phyloP scores from a whole-genome alignment of 2,113 vertebrate genomes.

The Rallus limicola region DNA sequence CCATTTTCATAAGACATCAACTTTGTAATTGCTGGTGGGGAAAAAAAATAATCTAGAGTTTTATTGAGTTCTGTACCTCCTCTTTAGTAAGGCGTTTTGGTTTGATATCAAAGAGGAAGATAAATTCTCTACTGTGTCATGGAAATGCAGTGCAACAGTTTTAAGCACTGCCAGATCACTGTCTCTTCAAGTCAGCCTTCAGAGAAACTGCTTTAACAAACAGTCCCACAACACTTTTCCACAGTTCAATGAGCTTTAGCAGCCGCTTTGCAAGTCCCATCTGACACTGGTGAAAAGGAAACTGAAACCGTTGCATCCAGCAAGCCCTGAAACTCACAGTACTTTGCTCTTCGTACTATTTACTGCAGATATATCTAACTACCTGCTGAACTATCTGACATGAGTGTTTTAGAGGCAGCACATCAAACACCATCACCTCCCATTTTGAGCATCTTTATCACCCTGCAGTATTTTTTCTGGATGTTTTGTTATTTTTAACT shows the following conservation, averaged over 20 bases:
- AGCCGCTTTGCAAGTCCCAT: not conserved
- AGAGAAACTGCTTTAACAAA: not conserved
- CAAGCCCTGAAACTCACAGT: not conserved
- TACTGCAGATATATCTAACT: not conserved
- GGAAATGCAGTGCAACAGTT: not conserved
- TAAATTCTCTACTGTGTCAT: not conserved
- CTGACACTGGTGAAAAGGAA: not conserved
- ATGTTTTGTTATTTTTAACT: not conserved
- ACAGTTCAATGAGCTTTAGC: not conserved
- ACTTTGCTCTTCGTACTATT: not conserved
- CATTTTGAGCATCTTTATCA: not conserved
- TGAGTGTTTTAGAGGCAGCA: not conserved
- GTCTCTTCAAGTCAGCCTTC: not conserved
- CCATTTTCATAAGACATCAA: not conserved
- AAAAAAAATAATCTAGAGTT: not conserved
- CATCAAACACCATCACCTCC: not conserved
- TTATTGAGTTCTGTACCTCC: not conserved
- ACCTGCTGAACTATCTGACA: not conserved
- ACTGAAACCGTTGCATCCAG: not conserved
- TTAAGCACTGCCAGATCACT: not conserved
- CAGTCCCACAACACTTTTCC: accelerated
- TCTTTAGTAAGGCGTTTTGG: not conserved
- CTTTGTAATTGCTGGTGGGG: not conserved
- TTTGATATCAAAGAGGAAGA: not conserved
- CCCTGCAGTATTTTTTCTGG: not conserved